Evolutionary conservation across 2,888 invertebrate species (phyloP), one percentile per base, ranked within the genome.

Genomic region (Carterocephalus palaemon): DNA sequence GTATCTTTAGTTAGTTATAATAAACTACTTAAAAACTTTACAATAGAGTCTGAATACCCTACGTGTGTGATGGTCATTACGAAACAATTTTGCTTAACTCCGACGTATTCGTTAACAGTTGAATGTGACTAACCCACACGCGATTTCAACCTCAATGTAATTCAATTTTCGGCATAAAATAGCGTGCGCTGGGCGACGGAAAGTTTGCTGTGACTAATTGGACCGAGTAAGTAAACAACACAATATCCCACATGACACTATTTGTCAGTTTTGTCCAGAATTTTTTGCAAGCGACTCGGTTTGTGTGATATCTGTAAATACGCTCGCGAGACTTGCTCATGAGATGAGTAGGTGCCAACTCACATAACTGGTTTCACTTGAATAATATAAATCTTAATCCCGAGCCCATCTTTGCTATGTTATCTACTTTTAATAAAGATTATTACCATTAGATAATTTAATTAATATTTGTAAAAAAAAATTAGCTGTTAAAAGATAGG

Each of bases 171-270:
- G 17, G 38, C 5, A 29, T 29, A 13, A 13, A 29, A 39, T 38
- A 8, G 20, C 38, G 9, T 29, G n/a, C 19, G 15, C 12, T 2
- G 9, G n/a, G 13, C 19, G 12, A 8, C 13, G 15, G 15, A 10
- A 29, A 39, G 28, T 39, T 26, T 29, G 29, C 28, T 29, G 38
- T 20, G 29, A 39, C 38, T 39, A 39, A 39, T 39, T 39, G 38
- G 38, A 39, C 20, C 29, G 29, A 28, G 38, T 39, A 9, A 29
- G 10, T 29, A 39, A 39, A 39, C 29, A 34, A 29, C 29, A 29
- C 20, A n/a, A 29, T 29, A 20, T 39, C 38, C 38, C 38, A 38
- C 19, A 38, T 39, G 29, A 20, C 28, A 29, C 20, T 19, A 29
- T 39, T 16, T 40, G 9, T 20, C 12, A 12, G 19, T 20, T 26